These are phyloP conservation scores for Saimiri boliviensis DNA, from an alignment of 2,113 vertebrate species.

Conservation along the genomic window DNA sequence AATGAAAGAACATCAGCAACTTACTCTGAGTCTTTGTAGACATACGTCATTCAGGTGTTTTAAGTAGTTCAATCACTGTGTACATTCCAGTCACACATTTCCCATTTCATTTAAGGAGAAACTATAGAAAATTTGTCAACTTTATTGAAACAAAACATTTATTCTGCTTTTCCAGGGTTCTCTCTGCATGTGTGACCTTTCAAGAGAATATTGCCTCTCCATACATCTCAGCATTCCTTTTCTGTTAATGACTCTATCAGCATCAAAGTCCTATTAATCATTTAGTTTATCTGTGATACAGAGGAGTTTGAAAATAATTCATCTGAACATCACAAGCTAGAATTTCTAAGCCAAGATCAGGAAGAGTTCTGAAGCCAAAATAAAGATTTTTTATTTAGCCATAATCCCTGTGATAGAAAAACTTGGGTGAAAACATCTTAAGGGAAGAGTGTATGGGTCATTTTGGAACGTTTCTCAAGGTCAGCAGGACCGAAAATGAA, in stretches of 20 bases:
- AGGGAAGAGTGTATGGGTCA: rapidly evolving
- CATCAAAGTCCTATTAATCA: not conserved
- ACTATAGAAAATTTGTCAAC: not conserved
- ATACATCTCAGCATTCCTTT: not conserved
- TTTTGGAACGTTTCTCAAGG: not conserved
- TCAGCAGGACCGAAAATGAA: not conserved
- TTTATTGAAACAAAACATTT: not conserved
- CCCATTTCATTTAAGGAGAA: not conserved
- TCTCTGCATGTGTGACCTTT: not conserved
- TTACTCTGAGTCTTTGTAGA: not conserved
- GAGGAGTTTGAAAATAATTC: not conserved
- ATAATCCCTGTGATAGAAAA: not conserved
- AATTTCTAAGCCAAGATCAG: not conserved
- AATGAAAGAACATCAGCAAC: not conserved
- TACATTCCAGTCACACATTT: not conserved
- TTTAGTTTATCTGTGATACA: not conserved
- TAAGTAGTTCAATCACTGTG: not conserved
- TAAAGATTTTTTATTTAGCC: not conserved
- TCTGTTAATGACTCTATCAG: not conserved
- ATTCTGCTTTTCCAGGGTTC: not conserved
- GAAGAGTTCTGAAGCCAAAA: not conserved
- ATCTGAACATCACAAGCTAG: not conserved
- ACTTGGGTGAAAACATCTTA: not conserved
- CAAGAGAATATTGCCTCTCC: not conserved
- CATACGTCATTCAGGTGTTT: not conserved